Evolutionary conservation across 2,888 invertebrate species (phyloP).

Genomic region (Stomorhina lunata): DNA sequence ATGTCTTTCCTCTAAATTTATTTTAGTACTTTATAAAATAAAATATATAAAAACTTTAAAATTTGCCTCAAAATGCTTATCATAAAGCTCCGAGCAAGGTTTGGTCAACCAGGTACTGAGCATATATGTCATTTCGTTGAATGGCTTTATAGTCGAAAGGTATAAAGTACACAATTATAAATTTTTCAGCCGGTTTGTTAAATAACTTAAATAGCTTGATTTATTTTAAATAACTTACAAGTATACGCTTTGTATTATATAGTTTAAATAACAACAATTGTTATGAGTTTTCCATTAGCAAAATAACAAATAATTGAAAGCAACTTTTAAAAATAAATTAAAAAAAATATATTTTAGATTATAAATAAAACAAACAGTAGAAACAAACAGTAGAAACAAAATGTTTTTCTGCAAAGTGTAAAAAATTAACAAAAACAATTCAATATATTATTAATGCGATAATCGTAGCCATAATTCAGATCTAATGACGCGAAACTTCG

Average conservation of each 20-base stretch:
- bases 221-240: neutral
- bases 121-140: too few relatives aligned
- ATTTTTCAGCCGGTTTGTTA: too few relatives aligned
- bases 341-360: neutral
- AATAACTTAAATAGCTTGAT: too few relatives aligned
- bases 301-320: slow-evolving; percentile 25
- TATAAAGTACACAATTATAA: too few relatives aligned
- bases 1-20: too few relatives aligned
- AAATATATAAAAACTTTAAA: too few relatives aligned
- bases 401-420: neutral
- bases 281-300: slow-evolving; percentile 40
- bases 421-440: slow-evolving; percentile 24
- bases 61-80: too few relatives aligned
- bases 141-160: too few relatives aligned
- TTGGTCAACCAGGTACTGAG: too few relatives aligned
- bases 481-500: slow-evolving; percentile 61
- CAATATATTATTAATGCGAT: slow-evolving; percentile 61
- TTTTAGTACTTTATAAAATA: too few relatives aligned
- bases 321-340: neutral
- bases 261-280: slow-evolving; percentile 42
- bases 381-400: neutral
- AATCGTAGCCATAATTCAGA: slow-evolving; percentile 64
- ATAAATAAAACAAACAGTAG: neutral
- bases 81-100: too few relatives aligned
- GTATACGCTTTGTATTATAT: neutral